Conservation (phyloP, 1,140 invertebrate genomes). For the Trichonephila inaurata region DNA sequence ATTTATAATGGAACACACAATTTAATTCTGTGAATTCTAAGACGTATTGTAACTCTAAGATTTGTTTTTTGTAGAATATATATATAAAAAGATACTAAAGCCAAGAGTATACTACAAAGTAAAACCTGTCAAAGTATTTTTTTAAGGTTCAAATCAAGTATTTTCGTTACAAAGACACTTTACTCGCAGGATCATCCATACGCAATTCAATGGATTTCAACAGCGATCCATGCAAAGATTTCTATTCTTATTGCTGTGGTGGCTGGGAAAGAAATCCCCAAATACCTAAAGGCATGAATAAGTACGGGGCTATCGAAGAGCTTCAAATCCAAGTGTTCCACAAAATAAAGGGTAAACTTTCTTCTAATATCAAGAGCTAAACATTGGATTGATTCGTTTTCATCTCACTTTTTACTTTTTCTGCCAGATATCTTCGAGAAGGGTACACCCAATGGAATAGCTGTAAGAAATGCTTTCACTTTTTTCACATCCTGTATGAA, state of each 20-base stretch:
- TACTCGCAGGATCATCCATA: not conserved
- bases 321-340: not conserved
- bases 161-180: too few relatives aligned
- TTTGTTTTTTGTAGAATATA: too few relatives aligned
- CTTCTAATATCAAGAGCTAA: not conserved
- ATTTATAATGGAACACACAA: too few relatives aligned
- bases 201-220: constrained; percentile 23
- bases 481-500: constrained; percentile 35
- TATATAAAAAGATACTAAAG: too few relatives aligned
- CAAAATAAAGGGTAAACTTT: not conserved
- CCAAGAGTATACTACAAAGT: too few relatives aligned
- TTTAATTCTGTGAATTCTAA: too few relatives aligned
- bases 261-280: constrained; percentile 7
- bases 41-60: too few relatives aligned
- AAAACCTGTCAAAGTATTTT: too few relatives aligned
- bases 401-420: not conserved
- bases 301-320: constrained; percentile 9
- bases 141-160: too few relatives aligned
- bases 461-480: not conserved
- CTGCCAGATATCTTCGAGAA: not conserved
- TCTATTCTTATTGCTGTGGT: constrained; percentile 59
- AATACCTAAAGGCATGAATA: not conserved
- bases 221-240: constrained; percentile 60
- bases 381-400: not conserved
- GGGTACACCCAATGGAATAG: not conserved